phyloP scores from a whole-genome alignment of 2,888 invertebrate genomes.

The Lycia hirtaria region DNA sequence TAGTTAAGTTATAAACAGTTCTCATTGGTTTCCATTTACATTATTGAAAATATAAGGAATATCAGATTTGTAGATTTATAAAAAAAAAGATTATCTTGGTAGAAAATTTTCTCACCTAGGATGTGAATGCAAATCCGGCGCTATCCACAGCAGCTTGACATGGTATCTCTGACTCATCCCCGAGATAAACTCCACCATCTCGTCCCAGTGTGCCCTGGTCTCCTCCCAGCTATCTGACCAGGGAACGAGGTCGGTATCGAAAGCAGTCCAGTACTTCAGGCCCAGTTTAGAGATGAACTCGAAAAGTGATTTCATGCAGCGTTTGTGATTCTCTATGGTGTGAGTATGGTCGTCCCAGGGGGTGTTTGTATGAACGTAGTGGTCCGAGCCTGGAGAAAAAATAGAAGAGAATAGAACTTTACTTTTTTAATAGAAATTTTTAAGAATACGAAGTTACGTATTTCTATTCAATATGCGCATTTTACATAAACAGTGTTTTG shows the following conservation, averaged over 20 bases:
- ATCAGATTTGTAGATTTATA: too few species aligned
- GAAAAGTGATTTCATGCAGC: slow-evolving; percentile 85
- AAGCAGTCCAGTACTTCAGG: slow-evolving; percentile 87
- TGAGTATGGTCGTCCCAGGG: slow-evolving; percentile 86
- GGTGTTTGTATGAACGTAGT: slow-evolving; percentile 68
- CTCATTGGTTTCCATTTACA: too few species aligned
- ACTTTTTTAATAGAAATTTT: background rate
- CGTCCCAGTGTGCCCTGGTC: slow-evolving; percentile 83
- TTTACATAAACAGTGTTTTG: too few species aligned
- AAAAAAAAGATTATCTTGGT: background rate
- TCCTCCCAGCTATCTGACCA: slow-evolving; percentile 83
- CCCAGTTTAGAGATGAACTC: slow-evolving; percentile 87
- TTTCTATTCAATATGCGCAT: background rate
- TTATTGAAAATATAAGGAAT: too few species aligned
- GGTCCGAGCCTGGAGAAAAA: slow-evolving; percentile 63
- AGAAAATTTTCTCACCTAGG: slow-evolving; percentile 68
- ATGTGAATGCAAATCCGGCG: slow-evolving; percentile 87
- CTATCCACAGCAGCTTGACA: slow-evolving; percentile 86
- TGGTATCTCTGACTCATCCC: slow-evolving; percentile 84
- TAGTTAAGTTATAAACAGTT: too few species aligned
- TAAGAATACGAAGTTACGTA: background rate
- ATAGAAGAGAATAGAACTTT: background rate
- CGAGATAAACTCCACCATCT: slow-evolving; percentile 82
- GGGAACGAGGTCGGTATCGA: slow-evolving; percentile 87
- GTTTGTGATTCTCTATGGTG: slow-evolving; percentile 85